phyloP scores from a whole-genome alignment of 2,888 invertebrate species.

The Phengaris arion region DNA sequence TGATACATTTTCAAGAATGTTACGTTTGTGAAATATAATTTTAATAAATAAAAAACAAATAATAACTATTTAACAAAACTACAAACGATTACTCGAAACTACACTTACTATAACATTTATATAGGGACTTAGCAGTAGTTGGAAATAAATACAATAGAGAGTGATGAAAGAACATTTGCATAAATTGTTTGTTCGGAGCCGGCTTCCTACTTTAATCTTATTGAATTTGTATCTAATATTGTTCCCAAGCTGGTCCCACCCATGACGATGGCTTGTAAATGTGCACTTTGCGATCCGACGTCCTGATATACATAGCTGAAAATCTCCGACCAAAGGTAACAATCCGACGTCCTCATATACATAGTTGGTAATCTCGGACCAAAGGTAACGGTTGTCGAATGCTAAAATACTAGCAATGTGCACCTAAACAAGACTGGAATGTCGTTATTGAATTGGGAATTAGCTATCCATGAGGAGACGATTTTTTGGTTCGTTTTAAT shows the following conservation, averaged over 20 bases:
- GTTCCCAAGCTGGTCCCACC: constrained; percentile 80
- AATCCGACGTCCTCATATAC: constrained; percentile 39
- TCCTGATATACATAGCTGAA: not conserved
- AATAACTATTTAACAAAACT: constrained; percentile 41
- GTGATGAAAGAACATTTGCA: constrained; percentile 58
- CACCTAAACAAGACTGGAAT: constrained; percentile 79
- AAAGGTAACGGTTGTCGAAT: constrained; percentile 1
- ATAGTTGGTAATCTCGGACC: too few species aligned
- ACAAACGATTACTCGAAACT: constrained; percentile 40
- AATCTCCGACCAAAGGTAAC: not conserved
- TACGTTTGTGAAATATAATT: constrained; percentile 56
- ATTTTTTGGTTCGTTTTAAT: constrained; percentile 32
- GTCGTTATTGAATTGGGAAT: constrained; percentile 74
- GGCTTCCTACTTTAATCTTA: constrained; percentile 67
- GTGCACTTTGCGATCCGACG: constrained; percentile 53
- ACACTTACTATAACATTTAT: constrained; percentile 43
- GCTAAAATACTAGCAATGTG: constrained; percentile 42
- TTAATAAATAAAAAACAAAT: constrained; percentile 42
- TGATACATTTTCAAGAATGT: constrained; percentile 78
- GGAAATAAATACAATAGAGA: constrained; percentile 43
- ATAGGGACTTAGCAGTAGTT: constrained; percentile 44
- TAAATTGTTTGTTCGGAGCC: constrained; percentile 57
- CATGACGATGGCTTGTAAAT: constrained; percentile 77
- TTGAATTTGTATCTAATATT: constrained; percentile 75
- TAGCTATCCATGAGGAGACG: constrained; percentile 57